Percentiles rank a stretch among this genome's conserved stretches.
Evolutionary conservation across 2,888 invertebrate species (phyloP).

Genomic region (Dromius quadrimaculatus): DNA sequence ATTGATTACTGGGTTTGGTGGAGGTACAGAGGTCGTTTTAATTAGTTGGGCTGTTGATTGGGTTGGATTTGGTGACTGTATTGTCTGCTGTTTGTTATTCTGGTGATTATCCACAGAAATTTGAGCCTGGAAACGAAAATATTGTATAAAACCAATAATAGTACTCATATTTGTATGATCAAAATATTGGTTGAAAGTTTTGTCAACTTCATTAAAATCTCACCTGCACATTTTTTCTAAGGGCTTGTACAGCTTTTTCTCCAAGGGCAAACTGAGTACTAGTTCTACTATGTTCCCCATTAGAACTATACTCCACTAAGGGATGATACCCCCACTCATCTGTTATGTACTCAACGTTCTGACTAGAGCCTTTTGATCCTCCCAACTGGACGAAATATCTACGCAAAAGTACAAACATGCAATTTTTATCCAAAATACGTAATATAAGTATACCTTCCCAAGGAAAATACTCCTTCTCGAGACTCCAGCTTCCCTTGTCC

Average conservation of each 20-base stretch:
- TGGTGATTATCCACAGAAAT: constrained; percentile 39
- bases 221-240: constrained; percentile 58
- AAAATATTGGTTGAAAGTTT: background rate
- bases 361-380: constrained; percentile 62
- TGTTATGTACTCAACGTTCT: constrained; percentile 73
- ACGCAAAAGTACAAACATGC: constrained; percentile 4
- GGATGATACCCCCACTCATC: constrained; percentile 77
- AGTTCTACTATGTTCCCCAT: constrained; percentile 68
- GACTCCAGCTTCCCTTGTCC: constrained; percentile 67
- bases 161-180: background rate
- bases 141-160: too few species aligned
- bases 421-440: background rate
- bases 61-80: constrained; percentile 56
- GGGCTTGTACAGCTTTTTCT: constrained; percentile 70
- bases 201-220: background rate
- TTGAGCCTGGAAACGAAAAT: constrained; percentile 31
- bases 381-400: constrained; percentile 63
- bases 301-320: constrained; percentile 70
- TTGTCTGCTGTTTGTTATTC: constrained; percentile 39
- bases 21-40: background rate
- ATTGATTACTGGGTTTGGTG: constrained; percentile 15
- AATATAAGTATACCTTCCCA: constrained; percentile 63
- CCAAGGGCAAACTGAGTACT: constrained; percentile 71
- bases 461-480: constrained; percentile 66
- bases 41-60: constrained; percentile 35